A percentile compares a stretch with the other conserved stretches of the same genome.
These are phyloP conservation scores for Typhlomys cinereus DNA, from an alignment of 2,113 vertebrate genomes.

Conservation along the genomic window DNA sequence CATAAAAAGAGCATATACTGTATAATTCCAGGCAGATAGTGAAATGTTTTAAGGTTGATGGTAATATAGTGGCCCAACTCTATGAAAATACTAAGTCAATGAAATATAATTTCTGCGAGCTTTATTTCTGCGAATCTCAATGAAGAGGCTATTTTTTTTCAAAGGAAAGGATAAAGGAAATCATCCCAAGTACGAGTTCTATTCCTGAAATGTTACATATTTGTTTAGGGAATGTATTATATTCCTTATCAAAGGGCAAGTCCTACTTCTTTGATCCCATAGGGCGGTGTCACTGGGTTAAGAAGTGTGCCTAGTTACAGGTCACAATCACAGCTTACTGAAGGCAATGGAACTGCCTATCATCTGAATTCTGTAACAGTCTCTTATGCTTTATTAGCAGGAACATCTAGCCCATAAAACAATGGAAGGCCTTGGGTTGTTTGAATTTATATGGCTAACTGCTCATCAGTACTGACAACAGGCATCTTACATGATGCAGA, in stretches of 20 bases:
- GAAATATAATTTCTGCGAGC: not conserved
- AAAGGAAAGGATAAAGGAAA: not conserved
- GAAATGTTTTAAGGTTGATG: not conserved
- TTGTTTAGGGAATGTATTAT: not conserved
- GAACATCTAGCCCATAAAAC: not conserved
- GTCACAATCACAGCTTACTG: not conserved
- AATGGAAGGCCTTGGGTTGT: not conserved
- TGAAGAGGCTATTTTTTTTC: not conserved
- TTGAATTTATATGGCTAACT: not conserved
- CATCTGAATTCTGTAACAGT: not conserved
- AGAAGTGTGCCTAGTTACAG: not conserved
- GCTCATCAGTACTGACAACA: not conserved
- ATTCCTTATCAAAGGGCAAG: not conserved
- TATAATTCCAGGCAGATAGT: not conserved
- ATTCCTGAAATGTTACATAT: not conserved
- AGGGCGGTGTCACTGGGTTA: not conserved
- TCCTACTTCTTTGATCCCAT: not conserved
- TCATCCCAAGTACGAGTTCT: not conserved
- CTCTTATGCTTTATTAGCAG: not conserved
- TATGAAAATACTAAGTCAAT: not conserved
- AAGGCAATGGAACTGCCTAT: not conserved
- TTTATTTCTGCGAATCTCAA: not conserved
- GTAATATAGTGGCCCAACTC: not conserved
- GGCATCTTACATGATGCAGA: not conserved
- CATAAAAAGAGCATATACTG: not conserved